phyloP scores from a whole-genome alignment of 30 jellyfish, hydroid and myxozoan species.

The Aurelia aurita region DNA sequence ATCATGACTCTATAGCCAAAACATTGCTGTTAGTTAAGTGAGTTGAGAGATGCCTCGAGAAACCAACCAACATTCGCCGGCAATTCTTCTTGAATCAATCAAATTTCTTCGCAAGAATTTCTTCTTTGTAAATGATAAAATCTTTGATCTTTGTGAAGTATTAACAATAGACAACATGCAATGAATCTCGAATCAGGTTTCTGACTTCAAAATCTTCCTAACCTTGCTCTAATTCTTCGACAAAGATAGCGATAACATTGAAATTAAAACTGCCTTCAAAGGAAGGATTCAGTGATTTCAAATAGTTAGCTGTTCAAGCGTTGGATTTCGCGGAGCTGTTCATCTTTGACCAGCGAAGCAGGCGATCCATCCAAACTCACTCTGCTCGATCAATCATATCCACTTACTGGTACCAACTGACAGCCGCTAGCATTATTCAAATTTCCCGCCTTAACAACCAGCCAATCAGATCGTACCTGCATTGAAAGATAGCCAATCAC shows the following conservation, averaged over 20 bases:
- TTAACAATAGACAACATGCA: slow-evolving; percentile 47
- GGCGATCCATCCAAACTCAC: slow-evolving; percentile 7
- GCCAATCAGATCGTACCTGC: slow-evolving; percentile 28
- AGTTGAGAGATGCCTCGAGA: too few species aligned
- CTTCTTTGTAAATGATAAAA: background rate
- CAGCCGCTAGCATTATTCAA: slow-evolving; percentile 67
- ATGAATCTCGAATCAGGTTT: background rate
- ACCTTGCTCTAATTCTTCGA: background rate
- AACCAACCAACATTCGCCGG: background rate
- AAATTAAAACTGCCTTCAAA: slow-evolving; percentile 13
- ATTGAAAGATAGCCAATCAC: slow-evolving; percentile 41
- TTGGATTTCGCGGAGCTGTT: slow-evolving; percentile 13
- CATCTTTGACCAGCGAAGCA: slow-evolving; percentile 61
- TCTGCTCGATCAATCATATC: slow-evolving; percentile 75
- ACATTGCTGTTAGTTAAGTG: too few species aligned
- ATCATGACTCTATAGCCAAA: slow-evolving; percentile 51
- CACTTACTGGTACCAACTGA: slow-evolving; percentile 81
- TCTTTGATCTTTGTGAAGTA: background rate
- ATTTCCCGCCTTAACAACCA: slow-evolving; percentile 14
- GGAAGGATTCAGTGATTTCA: slow-evolving; percentile 54
- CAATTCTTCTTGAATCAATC: background rate
- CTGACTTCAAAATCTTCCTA: background rate
- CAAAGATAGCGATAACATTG: too few species aligned
- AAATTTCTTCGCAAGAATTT: background rate
- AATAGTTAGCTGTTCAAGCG: slow-evolving; percentile 63